Evolutionary conservation across 2,113 vertebrate species (phyloP).

Genomic region (Dasyprocta punctata): DNA sequence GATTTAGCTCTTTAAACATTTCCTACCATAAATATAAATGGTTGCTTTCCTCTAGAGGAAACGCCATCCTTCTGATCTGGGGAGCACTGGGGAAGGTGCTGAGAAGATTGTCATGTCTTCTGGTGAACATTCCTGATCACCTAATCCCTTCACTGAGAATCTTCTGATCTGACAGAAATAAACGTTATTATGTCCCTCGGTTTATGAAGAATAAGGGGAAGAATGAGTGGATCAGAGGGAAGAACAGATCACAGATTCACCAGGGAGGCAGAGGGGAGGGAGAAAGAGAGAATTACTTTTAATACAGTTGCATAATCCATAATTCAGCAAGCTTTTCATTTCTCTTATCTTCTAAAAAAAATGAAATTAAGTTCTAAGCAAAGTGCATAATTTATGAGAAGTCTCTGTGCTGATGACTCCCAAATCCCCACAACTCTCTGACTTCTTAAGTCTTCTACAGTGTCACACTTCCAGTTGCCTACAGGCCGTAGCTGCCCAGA

Average conservation of each 20-base stretch:
- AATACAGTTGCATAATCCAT: slow-evolving; percentile 79
- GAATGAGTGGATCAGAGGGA: slow-evolving; percentile 34
- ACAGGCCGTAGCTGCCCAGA: not conserved
- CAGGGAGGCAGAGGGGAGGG: slow-evolving; percentile 37
- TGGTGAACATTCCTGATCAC: slow-evolving; percentile 30
- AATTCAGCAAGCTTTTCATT: slow-evolving; percentile 80
- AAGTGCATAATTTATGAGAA: slow-evolving; percentile 78
- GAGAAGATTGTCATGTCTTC: not conserved
- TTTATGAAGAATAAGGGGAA: slow-evolving; percentile 50
- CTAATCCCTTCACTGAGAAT: slow-evolving; percentile 58
- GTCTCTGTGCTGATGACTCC: slow-evolving; percentile 52
- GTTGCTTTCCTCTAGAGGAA: slow-evolving; percentile 66
- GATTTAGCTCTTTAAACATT: slow-evolving; percentile 79
- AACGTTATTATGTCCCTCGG: slow-evolving; percentile 39
- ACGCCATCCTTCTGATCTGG: slow-evolving; percentile 49
- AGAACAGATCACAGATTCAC: slow-evolving; percentile 63
- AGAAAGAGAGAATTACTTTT: slow-evolving; percentile 65
- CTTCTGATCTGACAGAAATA: slow-evolving; percentile 70
- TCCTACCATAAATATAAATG: slow-evolving; percentile 75
- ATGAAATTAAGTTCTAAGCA: slow-evolving; percentile 78
- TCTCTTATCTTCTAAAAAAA: slow-evolving; percentile 75
- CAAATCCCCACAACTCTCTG: not conserved
- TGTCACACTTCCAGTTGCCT: not conserved
- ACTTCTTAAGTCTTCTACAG: slow-evolving; percentile 29
- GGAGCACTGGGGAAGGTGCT: not conserved